These are phyloP conservation scores for Corella eumyota DNA, from an alignment of 23 tunicate genomes.

Conservation along the genomic window DNA sequence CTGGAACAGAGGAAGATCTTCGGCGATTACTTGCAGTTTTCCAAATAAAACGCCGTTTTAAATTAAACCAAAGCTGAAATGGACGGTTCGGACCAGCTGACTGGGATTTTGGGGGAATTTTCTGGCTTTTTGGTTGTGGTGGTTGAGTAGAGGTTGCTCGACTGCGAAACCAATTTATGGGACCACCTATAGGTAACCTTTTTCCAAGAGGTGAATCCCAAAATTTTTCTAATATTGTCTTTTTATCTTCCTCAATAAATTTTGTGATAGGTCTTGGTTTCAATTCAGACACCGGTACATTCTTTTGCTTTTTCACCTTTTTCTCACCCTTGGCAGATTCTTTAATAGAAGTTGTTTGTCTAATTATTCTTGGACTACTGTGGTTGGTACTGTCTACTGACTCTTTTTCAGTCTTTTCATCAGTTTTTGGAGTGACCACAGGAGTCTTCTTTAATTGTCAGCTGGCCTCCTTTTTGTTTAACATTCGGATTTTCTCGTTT, in stretches of 20 bases:
- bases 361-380: background rate
- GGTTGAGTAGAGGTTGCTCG: slow-evolving; percentile 4
- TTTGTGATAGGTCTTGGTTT: background rate
- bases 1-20: slow-evolving; percentile 14
- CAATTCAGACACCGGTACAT: background rate
- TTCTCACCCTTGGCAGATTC: background rate
- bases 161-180: slow-evolving; percentile 42
- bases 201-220: slow-evolving; percentile 74
- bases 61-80: slow-evolving; percentile 18
- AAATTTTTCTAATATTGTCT: slow-evolving; percentile 28
- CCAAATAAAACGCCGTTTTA: slow-evolving; percentile 53
- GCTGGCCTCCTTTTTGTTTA: slow-evolving; percentile 22
- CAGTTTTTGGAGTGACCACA: background rate
- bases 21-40: slow-evolving; percentile 19
- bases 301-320: background rate
- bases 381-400: too few species aligned
- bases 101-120: background rate
- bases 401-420: too few species aligned
- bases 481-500: slow-evolving; percentile 45
- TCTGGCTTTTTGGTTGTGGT: background rate
- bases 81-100: background rate
- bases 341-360: background rate
- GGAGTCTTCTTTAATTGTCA: slow-evolving; percentile 37
- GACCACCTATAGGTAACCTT: slow-evolving; percentile 65
- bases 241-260: slow-evolving; percentile 13